Base-by-base conservation (phyloP, 2,113 vertebrate species). In the Aix galericulata region DNA sequence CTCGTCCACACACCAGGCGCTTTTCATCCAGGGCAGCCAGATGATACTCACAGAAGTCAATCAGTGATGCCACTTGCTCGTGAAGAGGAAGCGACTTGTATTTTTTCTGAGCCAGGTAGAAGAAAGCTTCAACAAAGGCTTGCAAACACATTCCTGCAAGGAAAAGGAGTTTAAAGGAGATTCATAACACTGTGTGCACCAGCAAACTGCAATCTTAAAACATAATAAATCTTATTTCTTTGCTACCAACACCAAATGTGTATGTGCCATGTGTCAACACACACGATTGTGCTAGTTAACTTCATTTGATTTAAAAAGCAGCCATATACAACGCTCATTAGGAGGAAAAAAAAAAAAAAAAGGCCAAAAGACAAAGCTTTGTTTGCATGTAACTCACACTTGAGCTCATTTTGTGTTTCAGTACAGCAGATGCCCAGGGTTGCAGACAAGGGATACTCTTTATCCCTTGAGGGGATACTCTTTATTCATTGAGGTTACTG, bases 41-140 rank as follows among this genome's bases (percentile, higher is more conserved):
- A 27, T 98, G 98, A 12, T 97, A 94, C 92, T 99, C 99, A 11
- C 99, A 99, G 11, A 99, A 92, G 67, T 98, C 98, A 8, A 99
- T 56, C 96, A 99, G 97, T 0, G 98, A 97, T 22, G 95, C 93
- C 55, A 99, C 98, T 95, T 99, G 99, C 90, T 99, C 97, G 8
- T 97, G 98, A 18, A 99, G 98, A 0, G 95, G 90, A 85, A 97
- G 92, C 1, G 97, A 97, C 95, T 99, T 99, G 98, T 98, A 99
- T 76, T 98, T 98, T 77, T 98, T 98, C 68, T 98, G 98, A 13
- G 99, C 99, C 98, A 99, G 94, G 93, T 98, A 98, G 84, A 99
- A 99, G 96, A 99, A 99, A 62, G 99, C 99, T 85, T 99, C 99
- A 4, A 99, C 96, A 12, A 99, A 99, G 1, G 99, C 99, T 69